Evolutionary conservation across 2,888 invertebrate genomes (phyloP), one percentile per base, ranked within the genome.

Genomic region (Cepaea hortensis): DNA sequence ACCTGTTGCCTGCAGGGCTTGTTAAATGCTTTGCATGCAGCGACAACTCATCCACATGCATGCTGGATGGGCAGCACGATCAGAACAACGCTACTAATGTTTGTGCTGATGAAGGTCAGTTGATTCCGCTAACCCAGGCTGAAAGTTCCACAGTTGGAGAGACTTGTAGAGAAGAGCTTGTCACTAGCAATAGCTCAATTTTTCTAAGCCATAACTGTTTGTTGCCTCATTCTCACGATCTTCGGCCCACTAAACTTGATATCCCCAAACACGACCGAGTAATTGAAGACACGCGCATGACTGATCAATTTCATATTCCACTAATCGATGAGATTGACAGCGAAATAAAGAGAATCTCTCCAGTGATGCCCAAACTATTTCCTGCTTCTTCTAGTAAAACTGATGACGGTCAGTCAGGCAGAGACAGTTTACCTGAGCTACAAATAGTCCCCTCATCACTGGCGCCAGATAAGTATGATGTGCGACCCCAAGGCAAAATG

Each of bases 171-270:
- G 62, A 13, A 72, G 80, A 80, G 46, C 35, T 72, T 72, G 55
- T 81, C 50, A 46, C 85, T 50, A 77, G 68, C 48, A 80, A 46
- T n/a, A 50, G 20, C 15, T 62, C 80, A 35, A 4, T 62, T 48
- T 85, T 85, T 81, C 75, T 62, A 46, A 68, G n/a, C 61, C 85
- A 85, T 73, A 72, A 85, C 62, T 85, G 85, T 73, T 81, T 85
- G 85, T 70, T 85, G 73, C 46, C 81, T 48, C 35, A 61, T 3
- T n/a, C 80, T 9, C 75, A n/a, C 15, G 85, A 85, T 13, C 48
- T 79, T 7, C 65, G 85, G 23, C 85, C 85, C 13, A 72, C 55
- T 62, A 85, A 81, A 9, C 68, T 85, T 4, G 85, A 85, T 23
- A n/a, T 85, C 20, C 9, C 20, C 15, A 85, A 72, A 73, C 73